Conservation (phyloP, 1,140 invertebrate genomes). For the Sarcophaga bullata region DNA sequence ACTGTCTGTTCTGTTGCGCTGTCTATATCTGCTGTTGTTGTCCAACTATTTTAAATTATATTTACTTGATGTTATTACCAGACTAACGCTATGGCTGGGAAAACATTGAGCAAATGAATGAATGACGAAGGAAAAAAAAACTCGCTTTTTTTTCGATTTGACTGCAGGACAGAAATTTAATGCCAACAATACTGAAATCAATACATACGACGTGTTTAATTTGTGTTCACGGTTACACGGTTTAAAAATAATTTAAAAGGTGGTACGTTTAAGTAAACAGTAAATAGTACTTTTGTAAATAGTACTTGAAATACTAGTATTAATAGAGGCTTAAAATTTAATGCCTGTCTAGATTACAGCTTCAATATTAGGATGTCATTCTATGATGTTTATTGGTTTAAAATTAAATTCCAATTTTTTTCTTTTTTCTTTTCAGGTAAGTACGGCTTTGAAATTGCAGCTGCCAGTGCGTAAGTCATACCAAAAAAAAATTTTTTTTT, state of each 20-base stretch:
- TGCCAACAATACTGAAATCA: constrained; percentile 7
- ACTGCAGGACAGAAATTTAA: neutral
- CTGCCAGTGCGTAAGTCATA: too few species aligned
- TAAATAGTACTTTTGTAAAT: too few species aligned
- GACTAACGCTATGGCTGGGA: neutral
- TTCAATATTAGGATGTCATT: too few species aligned
- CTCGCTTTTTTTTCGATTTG: neutral
- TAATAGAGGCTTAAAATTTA: too few species aligned
- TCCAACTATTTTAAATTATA: constrained; percentile 6
- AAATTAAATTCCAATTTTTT: neutral
- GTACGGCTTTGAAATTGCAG: neutral
- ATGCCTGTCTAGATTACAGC: too few species aligned
- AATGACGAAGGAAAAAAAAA: neutral
- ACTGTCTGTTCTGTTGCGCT: neutral
- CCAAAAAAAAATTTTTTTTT: too few species aligned
- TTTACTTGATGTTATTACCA: constrained; percentile 14
- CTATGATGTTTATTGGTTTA: too few species aligned
- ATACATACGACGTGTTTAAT: constrained; percentile 7
- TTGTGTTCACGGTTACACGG: neutral
- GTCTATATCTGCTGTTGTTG: neutral
- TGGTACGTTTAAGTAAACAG: too few species aligned
- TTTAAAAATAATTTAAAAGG: too few species aligned
- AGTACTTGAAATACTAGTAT: too few species aligned
- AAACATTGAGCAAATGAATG: neutral
- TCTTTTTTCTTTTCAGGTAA: neutral